Evolutionary conservation across 2,888 invertebrate species (phyloP).

Genomic region (Hypolimnas misippus): DNA sequence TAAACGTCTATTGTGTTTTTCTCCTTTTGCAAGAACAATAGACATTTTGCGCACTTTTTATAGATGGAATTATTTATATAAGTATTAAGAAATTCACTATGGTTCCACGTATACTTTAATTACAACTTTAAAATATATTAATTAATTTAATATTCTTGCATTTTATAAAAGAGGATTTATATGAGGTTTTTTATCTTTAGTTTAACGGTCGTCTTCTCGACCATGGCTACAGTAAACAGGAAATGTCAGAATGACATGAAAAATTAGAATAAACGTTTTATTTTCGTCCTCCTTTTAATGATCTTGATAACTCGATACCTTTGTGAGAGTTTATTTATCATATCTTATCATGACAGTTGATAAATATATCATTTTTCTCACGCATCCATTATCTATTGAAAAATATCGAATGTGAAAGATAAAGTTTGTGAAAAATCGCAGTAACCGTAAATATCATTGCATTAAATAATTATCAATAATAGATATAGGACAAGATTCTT

Average conservation of each 20-base stretch:
- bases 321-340: constrained; percentile 27
- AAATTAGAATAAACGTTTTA: constrained; percentile 5
- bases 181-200: not conserved
- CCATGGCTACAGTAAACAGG: not conserved
- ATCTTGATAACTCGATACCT: constrained; percentile 12
- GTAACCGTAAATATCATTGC: not conserved
- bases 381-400: constrained; percentile 33
- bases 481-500: no score
- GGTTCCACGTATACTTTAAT: not conserved
- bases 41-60: constrained; percentile 33
- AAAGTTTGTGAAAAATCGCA: constrained; percentile 16
- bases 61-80: constrained; percentile 10
- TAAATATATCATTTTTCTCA: constrained; percentile 37
- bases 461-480: not conserved
- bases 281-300: not conserved
- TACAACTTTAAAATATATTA: not conserved
- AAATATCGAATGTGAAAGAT: constrained; percentile 40
- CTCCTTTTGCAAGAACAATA: constrained; percentile 38
- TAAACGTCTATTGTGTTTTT: constrained; percentile 42
- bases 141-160: not conserved
- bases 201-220: not conserved
- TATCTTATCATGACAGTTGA: constrained; percentile 30
- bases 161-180: not conserved
- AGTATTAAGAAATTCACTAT: not conserved
- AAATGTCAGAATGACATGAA: not conserved